phyloP scores from a whole-genome alignment of 2,797 vertebrate genomes.

The Tapirus indicus region DNA sequence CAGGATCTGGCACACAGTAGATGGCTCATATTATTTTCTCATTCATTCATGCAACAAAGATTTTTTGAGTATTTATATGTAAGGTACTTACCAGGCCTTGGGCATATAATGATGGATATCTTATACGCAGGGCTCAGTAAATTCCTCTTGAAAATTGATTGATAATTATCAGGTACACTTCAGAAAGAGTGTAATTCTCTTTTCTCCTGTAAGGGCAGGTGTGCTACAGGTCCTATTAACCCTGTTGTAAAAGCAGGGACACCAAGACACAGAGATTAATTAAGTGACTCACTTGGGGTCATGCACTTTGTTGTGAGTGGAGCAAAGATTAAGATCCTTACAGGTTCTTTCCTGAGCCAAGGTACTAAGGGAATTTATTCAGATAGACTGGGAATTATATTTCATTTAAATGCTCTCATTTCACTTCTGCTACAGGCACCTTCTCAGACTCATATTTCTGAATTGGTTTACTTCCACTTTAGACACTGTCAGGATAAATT shows the following conservation, averaged over 20 bases:
- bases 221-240: not conserved
- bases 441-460: constrained; percentile 46
- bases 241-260: not conserved
- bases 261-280: not conserved
- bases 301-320: not conserved
- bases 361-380: constrained; percentile 52
- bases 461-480: constrained; percentile 6
- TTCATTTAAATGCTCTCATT: constrained; percentile 67
- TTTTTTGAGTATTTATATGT: not conserved
- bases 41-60: not conserved
- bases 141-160: not conserved
- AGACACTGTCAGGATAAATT: constrained; percentile 36
- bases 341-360: constrained; percentile 16
- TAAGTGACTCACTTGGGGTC: not conserved
- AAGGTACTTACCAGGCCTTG: not conserved
- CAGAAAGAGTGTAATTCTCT: not conserved
- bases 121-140: not conserved
- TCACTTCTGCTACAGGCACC: constrained; percentile 2
- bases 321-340: not conserved
- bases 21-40: constrained; percentile 5
- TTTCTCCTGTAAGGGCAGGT: not conserved
- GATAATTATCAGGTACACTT: not conserved
- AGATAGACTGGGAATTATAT: constrained; percentile 50
- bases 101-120: not conserved
- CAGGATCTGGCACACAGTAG: not conserved